Evolutionary conservation across 2,113 vertebrate genomes (phyloP), one percentile per base, ranked within the genome.

Genomic region (Chloropsis hardwickii): DNA sequence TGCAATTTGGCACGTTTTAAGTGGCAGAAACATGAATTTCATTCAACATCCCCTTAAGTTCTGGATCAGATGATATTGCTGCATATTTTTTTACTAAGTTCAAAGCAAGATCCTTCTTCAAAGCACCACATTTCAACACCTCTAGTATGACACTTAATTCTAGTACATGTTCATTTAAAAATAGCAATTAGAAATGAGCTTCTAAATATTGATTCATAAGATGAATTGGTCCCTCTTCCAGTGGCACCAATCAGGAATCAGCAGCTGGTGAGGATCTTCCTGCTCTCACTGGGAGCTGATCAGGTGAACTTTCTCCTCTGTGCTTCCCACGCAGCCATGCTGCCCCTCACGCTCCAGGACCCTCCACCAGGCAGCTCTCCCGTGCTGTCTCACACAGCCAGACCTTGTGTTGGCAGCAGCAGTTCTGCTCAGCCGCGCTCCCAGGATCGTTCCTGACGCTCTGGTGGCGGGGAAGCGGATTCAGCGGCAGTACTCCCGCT

Each of bases 401-500:
- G 67, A 48, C 10, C 12, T 35, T 51, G 24, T 50, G 40, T 48
- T 73, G 50, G 48, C 71, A 72, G 83, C 5, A 62, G 65, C 53
- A 66, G 65, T 53, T 88, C 54, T 84, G 45, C 51, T 69, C 86
- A 69, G 45, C 45, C 24, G 47, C 44, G 65, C 56, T 39, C 28
- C 42, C 57, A 42, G 82, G 60, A n/a, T 17, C 2, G 4, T 18
- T 31, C 61, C 69, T 28, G 39, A 11, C 9, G 9, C 4, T 57
- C 33, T 7, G 0, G 2, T 18, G 67, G 31, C 0, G 3, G 2
- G 37, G 47, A 44, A 5, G 8, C 15, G 21, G 10, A 17, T 14
- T 97, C 95, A 98, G 88, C 84, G 90, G 73, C 97, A 87, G 62
- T 97, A 98, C 22, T 98, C 98, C 35, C 27, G 90, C 90, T 98